A percentile compares a stretch with the other conserved stretches of the same genome.
Evolutionary conservation across 2,113 vertebrate species (phyloP).

Genomic region (Desmodus rotundus): DNA sequence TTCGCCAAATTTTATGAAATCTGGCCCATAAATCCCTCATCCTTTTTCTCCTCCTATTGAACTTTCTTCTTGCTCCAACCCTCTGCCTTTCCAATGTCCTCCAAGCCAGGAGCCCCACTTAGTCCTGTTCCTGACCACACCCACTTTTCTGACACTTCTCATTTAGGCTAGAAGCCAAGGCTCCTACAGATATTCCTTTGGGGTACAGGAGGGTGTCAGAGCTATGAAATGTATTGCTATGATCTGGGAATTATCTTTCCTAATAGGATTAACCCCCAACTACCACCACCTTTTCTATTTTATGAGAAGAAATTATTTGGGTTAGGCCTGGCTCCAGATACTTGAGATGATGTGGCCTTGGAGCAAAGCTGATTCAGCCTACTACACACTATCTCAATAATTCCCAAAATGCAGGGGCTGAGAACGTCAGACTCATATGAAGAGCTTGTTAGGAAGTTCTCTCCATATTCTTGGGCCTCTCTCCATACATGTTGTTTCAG

Average conservation of each 20-base stretch:
- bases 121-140: not conserved
- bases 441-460: not conserved
- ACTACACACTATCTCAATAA: accelerated
- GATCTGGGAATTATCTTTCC: not conserved
- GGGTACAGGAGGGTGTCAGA: too few species aligned
- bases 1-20: not conserved
- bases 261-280: not conserved
- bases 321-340: not conserved
- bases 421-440: not conserved
- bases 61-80: not conserved
- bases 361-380: not conserved
- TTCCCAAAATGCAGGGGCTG: not conserved
- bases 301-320: not conserved
- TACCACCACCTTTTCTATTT: not conserved
- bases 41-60: not conserved
- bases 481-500: not conserved
- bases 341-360: not conserved
- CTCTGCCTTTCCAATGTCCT: not conserved
- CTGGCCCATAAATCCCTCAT: not conserved
- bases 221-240: not conserved
- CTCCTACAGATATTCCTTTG: not conserved
- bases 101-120: not conserved
- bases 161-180: not conserved
- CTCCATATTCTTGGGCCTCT: not conserved
- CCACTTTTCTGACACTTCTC: not conserved